These are phyloP conservation scores for Rissa tridactyla DNA, from an alignment of 2,113 vertebrate genomes.

Conservation along the genomic window DNA sequence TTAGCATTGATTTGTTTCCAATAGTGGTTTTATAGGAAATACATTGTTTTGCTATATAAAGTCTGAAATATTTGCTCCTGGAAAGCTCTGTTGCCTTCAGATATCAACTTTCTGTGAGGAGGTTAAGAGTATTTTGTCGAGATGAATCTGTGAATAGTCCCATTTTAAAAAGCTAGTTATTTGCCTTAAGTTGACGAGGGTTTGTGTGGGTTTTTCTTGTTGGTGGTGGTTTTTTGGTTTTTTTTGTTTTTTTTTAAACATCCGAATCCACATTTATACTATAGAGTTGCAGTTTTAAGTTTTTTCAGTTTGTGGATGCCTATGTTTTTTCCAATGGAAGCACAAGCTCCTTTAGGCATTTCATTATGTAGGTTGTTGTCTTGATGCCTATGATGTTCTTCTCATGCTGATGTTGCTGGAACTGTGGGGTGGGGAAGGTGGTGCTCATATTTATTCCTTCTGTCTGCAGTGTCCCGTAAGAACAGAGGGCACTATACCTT, in stretches of 20 bases:
- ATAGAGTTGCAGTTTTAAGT: background rate
- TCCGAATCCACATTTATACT: background rate
- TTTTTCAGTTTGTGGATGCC: background rate
- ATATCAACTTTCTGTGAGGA: background rate
- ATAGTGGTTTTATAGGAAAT: background rate
- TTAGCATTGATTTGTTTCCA: background rate
- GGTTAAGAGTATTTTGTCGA: background rate
- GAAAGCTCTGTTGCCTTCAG: background rate
- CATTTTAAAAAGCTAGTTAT: background rate
- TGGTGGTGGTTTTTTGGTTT: too few relatives aligned
- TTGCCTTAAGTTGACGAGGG: background rate
- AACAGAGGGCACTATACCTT: background rate
- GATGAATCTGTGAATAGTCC: background rate
- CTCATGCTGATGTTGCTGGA: background rate
- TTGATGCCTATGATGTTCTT: background rate
- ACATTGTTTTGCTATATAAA: background rate
- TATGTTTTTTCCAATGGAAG: background rate
- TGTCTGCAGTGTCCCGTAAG: background rate
- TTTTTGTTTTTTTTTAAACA: background rate
- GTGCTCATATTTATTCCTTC: background rate
- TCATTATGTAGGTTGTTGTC: background rate
- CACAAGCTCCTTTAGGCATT: background rate
- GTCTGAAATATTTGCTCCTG: background rate
- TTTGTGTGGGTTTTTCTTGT: background rate
- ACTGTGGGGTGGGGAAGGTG: background rate